Conservation (phyloP, 1,140 invertebrate species). For the Solenopsis invicta region DNA sequence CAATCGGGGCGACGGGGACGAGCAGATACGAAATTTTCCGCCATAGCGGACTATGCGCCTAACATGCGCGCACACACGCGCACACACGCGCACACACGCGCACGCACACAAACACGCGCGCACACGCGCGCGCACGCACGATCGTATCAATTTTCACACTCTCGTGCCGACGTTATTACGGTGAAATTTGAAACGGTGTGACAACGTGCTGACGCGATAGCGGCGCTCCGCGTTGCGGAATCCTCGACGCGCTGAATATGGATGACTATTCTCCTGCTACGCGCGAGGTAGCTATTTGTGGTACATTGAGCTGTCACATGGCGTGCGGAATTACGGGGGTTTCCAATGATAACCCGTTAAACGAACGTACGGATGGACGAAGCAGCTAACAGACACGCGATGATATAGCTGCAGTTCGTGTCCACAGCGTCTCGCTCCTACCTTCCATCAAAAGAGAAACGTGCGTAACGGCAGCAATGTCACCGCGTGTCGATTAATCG, state of each 20-base stretch:
- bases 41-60: background rate
- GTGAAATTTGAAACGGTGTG: conserved; percentile 74
- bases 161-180: conserved; percentile 71
- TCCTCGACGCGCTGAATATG: conserved; percentile 82
- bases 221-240: conserved; percentile 74
- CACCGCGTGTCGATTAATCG: background rate
- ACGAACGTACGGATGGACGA: conserved; percentile 71
- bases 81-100: background rate
- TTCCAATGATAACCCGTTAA: conserved; percentile 82
- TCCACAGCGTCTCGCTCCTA: conserved; percentile 23
- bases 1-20: conserved; percentile 12
- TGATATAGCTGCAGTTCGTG: conserved; percentile 31
- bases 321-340: conserved; percentile 78
- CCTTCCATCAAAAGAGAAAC: conserved; percentile 26
- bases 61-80: background rate
- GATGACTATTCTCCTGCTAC: conserved; percentile 79
- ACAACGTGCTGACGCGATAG: conserved; percentile 78
- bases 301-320: conserved; percentile 81
- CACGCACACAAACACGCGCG: background rate
- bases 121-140: background rate
- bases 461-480: background rate
- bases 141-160: conserved; percentile 71
- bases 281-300: conserved; percentile 77
- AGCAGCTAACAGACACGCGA: conserved; percentile 45
- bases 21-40: conserved; percentile 45